phyloP scores from a whole-genome alignment of 2,797 vertebrate genomes.

The Nasua narica region DNA sequence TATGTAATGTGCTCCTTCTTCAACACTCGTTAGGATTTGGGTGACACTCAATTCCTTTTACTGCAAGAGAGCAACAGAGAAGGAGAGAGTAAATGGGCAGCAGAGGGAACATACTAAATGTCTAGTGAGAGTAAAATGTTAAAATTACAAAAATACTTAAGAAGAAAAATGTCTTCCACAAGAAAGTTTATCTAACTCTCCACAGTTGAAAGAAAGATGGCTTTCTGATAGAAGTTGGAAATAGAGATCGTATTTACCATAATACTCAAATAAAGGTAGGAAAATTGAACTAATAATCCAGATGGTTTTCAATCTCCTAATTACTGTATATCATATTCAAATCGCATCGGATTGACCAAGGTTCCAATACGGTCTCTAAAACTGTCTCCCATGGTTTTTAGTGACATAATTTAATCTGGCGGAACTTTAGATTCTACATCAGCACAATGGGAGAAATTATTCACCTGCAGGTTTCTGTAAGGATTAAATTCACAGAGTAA shows the following conservation, averaged over 20 bases:
- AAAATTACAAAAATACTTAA: background rate
- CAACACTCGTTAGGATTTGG: background rate
- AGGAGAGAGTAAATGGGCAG: background rate
- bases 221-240: background rate
- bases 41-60: background rate
- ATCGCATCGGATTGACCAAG: background rate
- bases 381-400: background rate
- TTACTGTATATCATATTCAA: background rate
- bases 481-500: background rate
- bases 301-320: background rate
- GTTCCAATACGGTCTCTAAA: background rate
- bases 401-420: background rate
- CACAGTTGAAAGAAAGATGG: background rate
- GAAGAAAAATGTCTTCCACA: background rate
- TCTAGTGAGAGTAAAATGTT: background rate
- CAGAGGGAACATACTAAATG: background rate
- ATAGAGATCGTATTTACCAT: background rate
- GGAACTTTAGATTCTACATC: background rate
- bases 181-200: background rate
- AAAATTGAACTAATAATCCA: background rate
- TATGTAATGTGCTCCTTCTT: background rate
- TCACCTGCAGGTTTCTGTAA: background rate
- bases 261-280: background rate
- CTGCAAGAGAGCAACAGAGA: background rate
- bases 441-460: background rate